These are phyloP conservation scores for Patella ulyssiponensis DNA, from an alignment of 2,888 invertebrate genomes.

Conservation along the genomic window DNA sequence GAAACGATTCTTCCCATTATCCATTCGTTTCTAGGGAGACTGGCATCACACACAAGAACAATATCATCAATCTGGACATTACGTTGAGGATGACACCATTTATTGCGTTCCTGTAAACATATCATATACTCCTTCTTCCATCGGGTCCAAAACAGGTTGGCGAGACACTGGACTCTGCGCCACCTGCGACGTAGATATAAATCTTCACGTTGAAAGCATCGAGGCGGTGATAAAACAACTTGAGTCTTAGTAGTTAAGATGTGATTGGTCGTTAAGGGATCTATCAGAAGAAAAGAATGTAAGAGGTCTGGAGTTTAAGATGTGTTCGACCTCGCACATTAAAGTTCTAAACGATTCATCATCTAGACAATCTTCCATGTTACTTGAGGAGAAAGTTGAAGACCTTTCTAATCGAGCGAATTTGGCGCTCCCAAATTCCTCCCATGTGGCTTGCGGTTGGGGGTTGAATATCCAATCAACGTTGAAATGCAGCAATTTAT, in stretches of 20 bases:
- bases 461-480: background rate
- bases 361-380: background rate
- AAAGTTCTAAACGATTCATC: background rate
- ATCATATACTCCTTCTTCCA: no score
- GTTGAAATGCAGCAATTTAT: background rate
- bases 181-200: no score
- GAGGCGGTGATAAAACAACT: no score
- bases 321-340: background rate
- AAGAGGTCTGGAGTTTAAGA: background rate
- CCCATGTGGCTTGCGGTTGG: background rate
- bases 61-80: no score
- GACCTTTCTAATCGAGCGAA: background rate
- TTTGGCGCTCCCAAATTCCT: background rate
- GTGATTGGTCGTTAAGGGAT: background rate
- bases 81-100: no score
- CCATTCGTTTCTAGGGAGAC: no score
- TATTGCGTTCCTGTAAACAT: no score
- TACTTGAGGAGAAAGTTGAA: background rate
- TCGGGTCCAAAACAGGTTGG: no score
- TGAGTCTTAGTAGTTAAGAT: background rate
- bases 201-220: no score
- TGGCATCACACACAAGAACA: no score
- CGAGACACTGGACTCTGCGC: no score
- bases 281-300: background rate
- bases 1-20: no score